Evolutionary conservation across 2,888 invertebrate genomes (phyloP).

Genomic region (Sussaba pulchella): DNA sequence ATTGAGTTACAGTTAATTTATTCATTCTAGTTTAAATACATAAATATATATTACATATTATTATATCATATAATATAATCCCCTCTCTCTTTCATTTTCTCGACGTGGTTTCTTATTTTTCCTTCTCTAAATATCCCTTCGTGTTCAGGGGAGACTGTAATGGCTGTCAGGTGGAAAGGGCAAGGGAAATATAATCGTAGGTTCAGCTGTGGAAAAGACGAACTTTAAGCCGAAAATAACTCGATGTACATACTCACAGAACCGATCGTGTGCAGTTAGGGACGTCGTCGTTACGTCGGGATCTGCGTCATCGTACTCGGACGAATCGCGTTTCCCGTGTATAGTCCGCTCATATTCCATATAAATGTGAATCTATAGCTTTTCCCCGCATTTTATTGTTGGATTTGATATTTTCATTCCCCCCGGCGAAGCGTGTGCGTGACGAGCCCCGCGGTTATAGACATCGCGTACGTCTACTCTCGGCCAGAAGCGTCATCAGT

Average conservation of each 20-base stretch:
- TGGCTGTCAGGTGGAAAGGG: conserved; percentile 3
- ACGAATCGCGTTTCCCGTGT: background rate
- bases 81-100: background rate
- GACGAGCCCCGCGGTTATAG: background rate
- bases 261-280: background rate
- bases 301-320: background rate
- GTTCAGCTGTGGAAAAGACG: conserved; percentile 2
- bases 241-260: background rate
- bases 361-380: conserved; percentile 5
- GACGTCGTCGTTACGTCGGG: background rate
- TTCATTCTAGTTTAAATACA: no score
- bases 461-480: conserved; percentile 9
- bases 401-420: conserved; percentile 15
- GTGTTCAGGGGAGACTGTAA: background rate
- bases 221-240: conserved; percentile 3
- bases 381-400: background rate
- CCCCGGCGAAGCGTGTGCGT: background rate
- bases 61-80: no score
- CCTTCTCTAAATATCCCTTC: background rate
- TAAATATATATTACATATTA: no score
- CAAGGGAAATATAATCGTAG: conserved; percentile 14
- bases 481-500: conserved; percentile 16
- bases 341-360: background rate
- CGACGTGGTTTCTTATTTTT: background rate
- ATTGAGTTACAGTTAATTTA: no score